phyloP scores from a whole-genome alignment of 2,113 vertebrate genomes.

The Dipodomys merriami region DNA sequence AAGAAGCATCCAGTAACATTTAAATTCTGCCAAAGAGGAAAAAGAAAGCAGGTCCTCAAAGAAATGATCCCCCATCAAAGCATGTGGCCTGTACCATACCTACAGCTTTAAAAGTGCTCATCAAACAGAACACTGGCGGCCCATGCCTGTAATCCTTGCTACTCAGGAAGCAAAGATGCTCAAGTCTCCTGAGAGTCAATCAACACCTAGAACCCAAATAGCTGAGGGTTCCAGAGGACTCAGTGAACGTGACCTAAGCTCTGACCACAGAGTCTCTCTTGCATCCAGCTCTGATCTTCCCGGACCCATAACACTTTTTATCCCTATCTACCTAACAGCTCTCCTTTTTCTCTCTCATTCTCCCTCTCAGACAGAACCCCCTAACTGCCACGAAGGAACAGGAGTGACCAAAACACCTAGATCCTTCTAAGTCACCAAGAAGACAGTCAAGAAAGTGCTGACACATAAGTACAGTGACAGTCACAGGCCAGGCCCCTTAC shows the following conservation, averaged over 20 bases:
- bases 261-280: background rate
- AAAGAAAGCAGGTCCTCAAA: background rate
- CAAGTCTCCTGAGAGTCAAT: no score
- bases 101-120: background rate
- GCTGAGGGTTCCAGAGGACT: background rate
- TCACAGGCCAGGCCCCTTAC: background rate
- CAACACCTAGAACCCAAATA: fast-evolving
- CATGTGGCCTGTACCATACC: background rate
- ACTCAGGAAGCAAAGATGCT: background rate
- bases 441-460: fast-evolving
- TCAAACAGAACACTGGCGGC: background rate
- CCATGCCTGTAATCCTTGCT: no score
- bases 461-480: background rate
- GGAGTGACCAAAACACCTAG: no score
- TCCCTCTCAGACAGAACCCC: no score
- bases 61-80: background rate
- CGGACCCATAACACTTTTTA: background rate
- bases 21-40: background rate
- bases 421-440: background rate
- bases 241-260: background rate
- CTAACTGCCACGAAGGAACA: background rate
- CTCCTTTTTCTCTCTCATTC: no score
- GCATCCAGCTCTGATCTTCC: no score
- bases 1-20: background rate
- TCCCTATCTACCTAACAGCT: no score